Conservation (phyloP, 2,113 vertebrate genomes). For the Pao palembangensis region DNA sequence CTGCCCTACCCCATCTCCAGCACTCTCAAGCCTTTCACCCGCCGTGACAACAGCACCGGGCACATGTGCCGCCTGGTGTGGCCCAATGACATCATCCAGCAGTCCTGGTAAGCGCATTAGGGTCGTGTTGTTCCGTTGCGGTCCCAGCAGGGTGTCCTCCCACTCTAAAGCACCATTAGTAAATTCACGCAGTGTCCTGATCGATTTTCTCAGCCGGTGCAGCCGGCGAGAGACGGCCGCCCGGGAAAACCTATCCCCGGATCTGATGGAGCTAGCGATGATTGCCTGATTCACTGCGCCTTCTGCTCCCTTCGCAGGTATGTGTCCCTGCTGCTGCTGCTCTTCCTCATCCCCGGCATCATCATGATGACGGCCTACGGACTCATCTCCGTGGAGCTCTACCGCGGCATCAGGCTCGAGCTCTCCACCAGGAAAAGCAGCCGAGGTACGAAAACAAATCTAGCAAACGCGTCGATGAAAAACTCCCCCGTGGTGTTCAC, state of each 20-base stretch:
- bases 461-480: too few relatives aligned
- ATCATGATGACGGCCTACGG: slow-evolving; percentile 93
- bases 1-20: slow-evolving; percentile 93
- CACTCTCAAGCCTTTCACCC: slow-evolving; percentile 86
- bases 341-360: slow-evolving; percentile 93
- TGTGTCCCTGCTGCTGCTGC: slow-evolving; percentile 85
- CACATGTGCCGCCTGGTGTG: slow-evolving; percentile 92
- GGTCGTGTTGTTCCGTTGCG: background rate
- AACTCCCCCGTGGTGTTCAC: too few relatives aligned
- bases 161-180: background rate
- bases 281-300: too few relatives aligned
- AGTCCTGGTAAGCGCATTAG: slow-evolving; percentile 83
- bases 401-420: slow-evolving; percentile 91
- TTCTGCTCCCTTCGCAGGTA: slow-evolving; percentile 76
- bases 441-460: slow-evolving; percentile 77
- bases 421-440: slow-evolving; percentile 79
- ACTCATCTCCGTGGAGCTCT: slow-evolving; percentile 92
- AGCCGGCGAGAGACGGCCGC: slow-evolving; percentile 1
- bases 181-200: slow-evolving; percentile 8
- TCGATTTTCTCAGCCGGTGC: slow-evolving; percentile 27
- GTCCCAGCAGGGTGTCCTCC: background rate
- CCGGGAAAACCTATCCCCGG: background rate
- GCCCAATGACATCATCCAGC: slow-evolving; percentile 85
- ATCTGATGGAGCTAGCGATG: background rate
- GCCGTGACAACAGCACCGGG: slow-evolving; percentile 85